Evolutionary conservation across 2,113 vertebrate genomes (phyloP).

Genomic region (Mastomys coucha): DNA sequence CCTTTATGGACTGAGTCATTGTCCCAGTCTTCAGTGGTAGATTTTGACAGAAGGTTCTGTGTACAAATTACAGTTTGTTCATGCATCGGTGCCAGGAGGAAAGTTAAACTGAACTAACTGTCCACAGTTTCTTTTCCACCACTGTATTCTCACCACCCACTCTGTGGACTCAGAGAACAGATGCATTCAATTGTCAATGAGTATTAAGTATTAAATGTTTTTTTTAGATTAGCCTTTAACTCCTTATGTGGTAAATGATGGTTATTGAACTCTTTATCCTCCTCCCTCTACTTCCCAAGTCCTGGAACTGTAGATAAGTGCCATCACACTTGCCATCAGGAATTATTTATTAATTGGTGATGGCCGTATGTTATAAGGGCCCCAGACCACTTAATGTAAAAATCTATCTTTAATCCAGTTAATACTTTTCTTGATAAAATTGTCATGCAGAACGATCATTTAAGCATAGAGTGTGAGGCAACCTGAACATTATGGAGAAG

Average conservation of each 20-base stretch:
- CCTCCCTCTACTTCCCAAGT: background rate
- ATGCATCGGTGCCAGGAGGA: constrained; percentile 27
- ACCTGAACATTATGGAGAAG: background rate
- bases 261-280: background rate
- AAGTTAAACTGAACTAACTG: constrained; percentile 43
- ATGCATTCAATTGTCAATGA: background rate
- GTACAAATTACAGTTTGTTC: constrained; percentile 60
- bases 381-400: background rate
- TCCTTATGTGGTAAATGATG: background rate
- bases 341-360: constrained; percentile 14
- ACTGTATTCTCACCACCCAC: background rate
- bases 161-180: constrained; percentile 45
- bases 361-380: background rate
- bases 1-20: background rate
- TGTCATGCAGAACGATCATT: background rate
- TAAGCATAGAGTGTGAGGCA: background rate
- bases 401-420: background rate
- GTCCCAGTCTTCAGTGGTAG: constrained; percentile 30
- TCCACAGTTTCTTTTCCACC: constrained; percentile 5
- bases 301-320: background rate
- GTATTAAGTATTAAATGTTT: background rate
- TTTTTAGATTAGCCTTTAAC: background rate
- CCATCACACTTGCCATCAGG: background rate
- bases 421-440: background rate
- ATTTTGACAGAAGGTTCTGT: constrained; percentile 58